A percentile compares a stretch with the other conserved stretches of the same genome.
Evolutionary conservation across 2,113 vertebrate species (phyloP).

Genomic region (Hydrochoerus hydrochaeris): DNA sequence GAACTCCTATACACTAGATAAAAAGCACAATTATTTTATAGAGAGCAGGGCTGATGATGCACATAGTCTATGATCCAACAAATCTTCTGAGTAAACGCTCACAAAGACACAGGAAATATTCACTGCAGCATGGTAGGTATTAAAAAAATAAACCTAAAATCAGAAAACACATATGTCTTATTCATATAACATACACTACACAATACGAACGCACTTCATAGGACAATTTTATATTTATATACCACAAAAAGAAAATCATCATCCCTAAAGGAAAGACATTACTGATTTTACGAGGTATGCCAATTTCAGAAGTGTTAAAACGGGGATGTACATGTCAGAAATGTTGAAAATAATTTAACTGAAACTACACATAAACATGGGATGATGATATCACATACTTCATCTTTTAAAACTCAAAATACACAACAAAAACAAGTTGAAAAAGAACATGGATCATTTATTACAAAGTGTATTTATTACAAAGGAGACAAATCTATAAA

Average conservation of each 20-base stretch:
- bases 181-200: neutral
- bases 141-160: neutral
- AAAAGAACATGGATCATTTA: neutral
- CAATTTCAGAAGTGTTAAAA: slow-evolving; percentile 33
- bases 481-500: neutral
- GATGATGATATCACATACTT: neutral
- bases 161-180: neutral
- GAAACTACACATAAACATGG: neutral
- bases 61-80: neutral
- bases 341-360: slow-evolving; percentile 9
- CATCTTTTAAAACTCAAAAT: slow-evolving; percentile 22
- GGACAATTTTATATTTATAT: neutral
- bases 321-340: neutral
- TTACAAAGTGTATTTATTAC: neutral
- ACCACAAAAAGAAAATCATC: neutral
- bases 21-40: neutral
- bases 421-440: neutral
- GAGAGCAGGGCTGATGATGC: neutral
- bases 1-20: neutral
- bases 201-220: neutral
- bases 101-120: neutral
- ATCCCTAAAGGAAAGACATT: neutral
- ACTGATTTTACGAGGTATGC: slow-evolving; percentile 5
- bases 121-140: neutral
- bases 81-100: neutral